These are phyloP conservation scores for Agrotis exclamationis DNA, from an alignment of 2,888 invertebrate species.

Conservation along the genomic window DNA sequence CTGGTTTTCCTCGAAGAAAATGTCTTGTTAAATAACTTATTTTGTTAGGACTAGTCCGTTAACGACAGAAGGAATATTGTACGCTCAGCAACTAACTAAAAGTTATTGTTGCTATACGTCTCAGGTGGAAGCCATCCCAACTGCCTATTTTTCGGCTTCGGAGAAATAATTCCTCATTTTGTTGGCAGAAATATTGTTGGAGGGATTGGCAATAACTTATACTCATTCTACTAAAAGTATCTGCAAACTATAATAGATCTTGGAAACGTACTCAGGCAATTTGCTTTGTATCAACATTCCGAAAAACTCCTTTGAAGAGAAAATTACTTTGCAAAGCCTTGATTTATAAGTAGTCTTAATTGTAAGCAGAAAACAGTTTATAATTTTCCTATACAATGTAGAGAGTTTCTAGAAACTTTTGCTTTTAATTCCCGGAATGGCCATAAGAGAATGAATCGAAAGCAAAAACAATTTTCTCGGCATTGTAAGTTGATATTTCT, in stretches of 20 bases:
- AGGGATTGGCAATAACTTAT: slow-evolving; percentile 4
- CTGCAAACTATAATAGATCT: neutral
- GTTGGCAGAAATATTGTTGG: slow-evolving; percentile 45
- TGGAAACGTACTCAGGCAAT: neutral
- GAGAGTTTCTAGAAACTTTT: slow-evolving; percentile 13
- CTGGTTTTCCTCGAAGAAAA: slow-evolving; percentile 4
- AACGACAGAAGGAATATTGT: slow-evolving; percentile 26
- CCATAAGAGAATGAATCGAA: slow-evolving; percentile 14
- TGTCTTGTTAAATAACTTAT: slow-evolving; percentile 9
- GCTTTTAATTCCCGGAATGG: slow-evolving; percentile 13
- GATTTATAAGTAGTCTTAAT: neutral
- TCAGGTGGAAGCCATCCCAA: slow-evolving; percentile 58
- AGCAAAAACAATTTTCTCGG: slow-evolving; percentile 34
- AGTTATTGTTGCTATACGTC: slow-evolving; percentile 64
- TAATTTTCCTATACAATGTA: neutral
- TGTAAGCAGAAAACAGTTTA: neutral
- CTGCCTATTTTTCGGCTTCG: slow-evolving; percentile 51
- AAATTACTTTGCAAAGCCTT: neutral
- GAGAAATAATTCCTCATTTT: slow-evolving; percentile 47
- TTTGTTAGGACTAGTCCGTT: slow-evolving; percentile 19
- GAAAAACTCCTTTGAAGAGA: neutral
- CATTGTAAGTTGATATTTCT: slow-evolving; percentile 18
- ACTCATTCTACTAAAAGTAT: slow-evolving; percentile 8
- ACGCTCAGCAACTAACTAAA: slow-evolving; percentile 57
- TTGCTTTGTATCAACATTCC: neutral